Evolutionary conservation across 2,113 vertebrate species (phyloP).

Genomic region (Sclerurus mexicanus): DNA sequence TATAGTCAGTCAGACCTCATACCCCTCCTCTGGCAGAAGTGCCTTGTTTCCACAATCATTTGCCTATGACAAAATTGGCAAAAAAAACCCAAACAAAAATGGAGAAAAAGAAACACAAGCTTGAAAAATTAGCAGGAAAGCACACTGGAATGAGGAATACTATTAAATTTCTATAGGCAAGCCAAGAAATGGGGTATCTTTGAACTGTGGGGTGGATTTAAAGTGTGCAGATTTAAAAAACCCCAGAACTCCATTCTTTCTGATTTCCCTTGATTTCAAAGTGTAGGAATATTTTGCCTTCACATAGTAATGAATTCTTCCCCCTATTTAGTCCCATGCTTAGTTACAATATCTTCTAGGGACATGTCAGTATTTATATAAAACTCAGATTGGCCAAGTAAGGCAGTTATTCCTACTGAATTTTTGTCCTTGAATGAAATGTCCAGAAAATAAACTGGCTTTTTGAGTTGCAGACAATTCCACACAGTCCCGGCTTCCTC

Average conservation of each 20-base stretch:
- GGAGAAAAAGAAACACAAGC: not conserved
- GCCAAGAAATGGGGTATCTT: not conserved
- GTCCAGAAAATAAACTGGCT: not conserved
- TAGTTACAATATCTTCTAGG: not conserved
- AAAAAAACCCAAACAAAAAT: too few relatives aligned
- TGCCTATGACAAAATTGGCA: not conserved
- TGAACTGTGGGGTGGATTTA: not conserved
- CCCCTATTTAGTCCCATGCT: not conserved
- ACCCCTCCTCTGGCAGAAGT: not conserved
- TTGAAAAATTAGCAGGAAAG: not conserved
- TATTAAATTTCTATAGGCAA: not conserved
- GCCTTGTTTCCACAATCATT: not conserved
- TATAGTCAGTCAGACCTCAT: not conserved
- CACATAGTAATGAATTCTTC: not conserved
- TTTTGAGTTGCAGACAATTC: not conserved
- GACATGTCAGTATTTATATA: not conserved
- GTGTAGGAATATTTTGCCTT: not conserved
- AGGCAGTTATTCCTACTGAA: not conserved
- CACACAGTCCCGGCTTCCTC: not conserved
- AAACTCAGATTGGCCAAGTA: not conserved
- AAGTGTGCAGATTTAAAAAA: not conserved
- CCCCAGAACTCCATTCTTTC: not conserved
- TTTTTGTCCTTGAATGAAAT: not conserved
- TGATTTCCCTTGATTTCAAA: not conserved
- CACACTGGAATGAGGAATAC: not conserved